Evolutionary conservation across 2,888 invertebrate genomes (phyloP).

Genomic region (Phengaris alcon): DNA sequence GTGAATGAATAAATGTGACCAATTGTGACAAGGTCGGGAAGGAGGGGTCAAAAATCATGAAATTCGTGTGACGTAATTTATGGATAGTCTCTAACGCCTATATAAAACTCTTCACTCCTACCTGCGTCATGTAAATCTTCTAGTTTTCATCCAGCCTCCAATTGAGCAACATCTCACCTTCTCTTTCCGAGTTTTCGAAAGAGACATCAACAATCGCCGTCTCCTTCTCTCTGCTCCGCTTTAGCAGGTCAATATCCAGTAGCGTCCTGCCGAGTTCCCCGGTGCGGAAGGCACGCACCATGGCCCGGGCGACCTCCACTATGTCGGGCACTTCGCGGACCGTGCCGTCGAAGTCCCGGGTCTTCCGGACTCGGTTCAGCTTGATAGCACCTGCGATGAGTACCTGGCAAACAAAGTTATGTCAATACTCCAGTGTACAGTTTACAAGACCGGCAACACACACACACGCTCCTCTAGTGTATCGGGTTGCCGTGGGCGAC

Average conservation of each 20-base stretch:
- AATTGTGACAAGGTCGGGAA: no score
- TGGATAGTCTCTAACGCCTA: no score
- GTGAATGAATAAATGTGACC: no score
- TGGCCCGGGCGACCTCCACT: slow-evolving; percentile 79
- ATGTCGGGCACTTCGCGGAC: slow-evolving; percentile 83
- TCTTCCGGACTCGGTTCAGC: slow-evolving; percentile 57
- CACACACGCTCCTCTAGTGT: no score
- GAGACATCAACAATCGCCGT: slow-evolving; percentile 24
- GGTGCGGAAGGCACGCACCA: slow-evolving; percentile 85
- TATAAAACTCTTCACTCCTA: no score
- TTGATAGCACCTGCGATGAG: slow-evolving; percentile 63
- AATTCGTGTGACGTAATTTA: no score
- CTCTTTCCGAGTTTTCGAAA: no score
- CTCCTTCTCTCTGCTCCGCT: slow-evolving; percentile 31
- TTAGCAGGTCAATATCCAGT: slow-evolving; percentile 57
- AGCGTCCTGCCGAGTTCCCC: slow-evolving; percentile 84
- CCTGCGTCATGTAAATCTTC: no score
- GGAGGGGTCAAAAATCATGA: no score
- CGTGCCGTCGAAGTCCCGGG: slow-evolving; percentile 74
- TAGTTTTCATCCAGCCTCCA: background rate
- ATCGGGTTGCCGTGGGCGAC: no score
- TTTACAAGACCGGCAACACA: no score
- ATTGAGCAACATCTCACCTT: background rate
- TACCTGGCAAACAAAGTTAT: slow-evolving; percentile 49
- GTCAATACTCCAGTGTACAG: no score